A percentile compares a stretch with the other conserved stretches of the same genome.
Evolutionary conservation across 2,797 vertebrate species (phyloP).

Genomic region (Tragelaphus oryx): DNA sequence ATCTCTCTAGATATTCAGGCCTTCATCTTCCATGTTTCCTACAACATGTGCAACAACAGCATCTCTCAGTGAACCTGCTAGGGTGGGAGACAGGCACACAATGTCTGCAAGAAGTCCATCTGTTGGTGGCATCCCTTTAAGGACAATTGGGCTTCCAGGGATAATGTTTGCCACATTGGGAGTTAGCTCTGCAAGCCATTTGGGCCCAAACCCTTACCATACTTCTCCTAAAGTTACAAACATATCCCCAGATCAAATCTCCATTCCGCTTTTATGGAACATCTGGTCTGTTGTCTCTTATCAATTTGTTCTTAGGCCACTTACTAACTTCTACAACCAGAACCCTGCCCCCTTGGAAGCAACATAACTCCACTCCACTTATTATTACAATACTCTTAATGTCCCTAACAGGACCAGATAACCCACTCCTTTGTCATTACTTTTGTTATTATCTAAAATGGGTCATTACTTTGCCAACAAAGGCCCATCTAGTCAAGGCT

Average conservation of each 20-base stretch:
- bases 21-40: background rate
- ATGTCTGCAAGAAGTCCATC: background rate
- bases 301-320: background rate
- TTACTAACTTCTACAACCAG: background rate
- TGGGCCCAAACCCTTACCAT: background rate
- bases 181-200: rapidly evolving
- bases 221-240: background rate
- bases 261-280: background rate
- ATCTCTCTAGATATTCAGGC: background rate
- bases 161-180: background rate
- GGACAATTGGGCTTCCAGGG: background rate
- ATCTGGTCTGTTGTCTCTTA: background rate
- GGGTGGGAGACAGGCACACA: background rate
- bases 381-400: background rate
- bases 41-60: background rate
- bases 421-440: background rate
- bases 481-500: too few species aligned
- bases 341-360: background rate
- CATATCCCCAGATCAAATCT: background rate
- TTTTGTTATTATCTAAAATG: background rate
- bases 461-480: too few species aligned
- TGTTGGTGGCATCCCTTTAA: background rate
- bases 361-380: background rate
- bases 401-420: background rate
- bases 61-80: background rate